Evolutionary conservation across 2,797 vertebrate species (phyloP).

Genomic region (Gallinago stenura): DNA sequence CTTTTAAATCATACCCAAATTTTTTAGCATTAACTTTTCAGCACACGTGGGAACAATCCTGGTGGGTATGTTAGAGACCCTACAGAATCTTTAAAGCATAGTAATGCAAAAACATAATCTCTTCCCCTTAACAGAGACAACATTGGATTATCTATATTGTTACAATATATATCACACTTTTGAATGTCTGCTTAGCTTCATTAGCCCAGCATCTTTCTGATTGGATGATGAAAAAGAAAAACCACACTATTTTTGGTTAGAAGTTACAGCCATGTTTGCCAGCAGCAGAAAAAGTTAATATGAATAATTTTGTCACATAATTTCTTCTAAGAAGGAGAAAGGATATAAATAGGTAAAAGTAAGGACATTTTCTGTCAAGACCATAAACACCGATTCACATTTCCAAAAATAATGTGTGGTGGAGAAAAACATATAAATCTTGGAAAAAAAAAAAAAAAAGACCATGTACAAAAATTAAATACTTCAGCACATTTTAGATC

Average conservation of each 20-base stretch:
- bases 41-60: not conserved
- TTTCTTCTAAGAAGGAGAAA: not conserved
- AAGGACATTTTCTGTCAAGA: not conserved
- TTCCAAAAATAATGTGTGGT: not conserved
- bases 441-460: not conserved
- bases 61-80: not conserved
- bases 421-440: not conserved
- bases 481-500: slow-evolving; percentile 59
- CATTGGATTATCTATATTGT: not conserved
- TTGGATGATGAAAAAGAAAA: not conserved
- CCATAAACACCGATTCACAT: not conserved
- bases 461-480: slow-evolving; percentile 18
- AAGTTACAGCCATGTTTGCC: not conserved
- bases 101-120: not conserved
- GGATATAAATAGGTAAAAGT: not conserved
- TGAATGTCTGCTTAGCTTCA: not conserved
- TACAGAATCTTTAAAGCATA: not conserved
- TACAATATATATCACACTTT: not conserved
- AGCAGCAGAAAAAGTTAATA: not conserved
- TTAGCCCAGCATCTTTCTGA: not conserved
- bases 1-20: not conserved
- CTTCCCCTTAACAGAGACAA: not conserved
- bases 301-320: not conserved
- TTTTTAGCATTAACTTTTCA: not conserved
- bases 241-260: not conserved